These are phyloP conservation scores for Corythornis vintsioides DNA, from an alignment of 2,113 vertebrate species.

Conservation along the genomic window DNA sequence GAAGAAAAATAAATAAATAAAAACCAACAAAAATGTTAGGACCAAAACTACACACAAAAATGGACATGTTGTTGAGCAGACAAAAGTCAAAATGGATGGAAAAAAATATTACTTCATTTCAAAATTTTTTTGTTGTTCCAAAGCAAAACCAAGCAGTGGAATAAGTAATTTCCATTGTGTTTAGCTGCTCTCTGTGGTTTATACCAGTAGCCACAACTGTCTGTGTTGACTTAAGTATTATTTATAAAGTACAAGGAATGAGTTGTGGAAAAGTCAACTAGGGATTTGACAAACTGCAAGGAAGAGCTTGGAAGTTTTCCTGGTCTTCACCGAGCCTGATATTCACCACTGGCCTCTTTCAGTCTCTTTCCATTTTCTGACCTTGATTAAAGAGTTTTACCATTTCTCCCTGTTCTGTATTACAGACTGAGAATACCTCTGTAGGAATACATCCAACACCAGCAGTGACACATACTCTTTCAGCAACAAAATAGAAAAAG, in stretches of 20 bases:
- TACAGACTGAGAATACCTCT: neutral
- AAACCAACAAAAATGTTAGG: neutral
- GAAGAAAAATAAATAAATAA: constrained; percentile 11
- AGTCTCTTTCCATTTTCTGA: neutral
- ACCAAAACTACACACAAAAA: neutral
- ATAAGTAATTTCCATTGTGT: constrained; percentile 52
- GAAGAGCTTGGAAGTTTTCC: neutral
- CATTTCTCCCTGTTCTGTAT: neutral
- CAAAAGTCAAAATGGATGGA: neutral
- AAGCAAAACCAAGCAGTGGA: constrained; percentile 33
- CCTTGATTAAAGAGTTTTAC: neutral
- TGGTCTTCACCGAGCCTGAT: neutral
- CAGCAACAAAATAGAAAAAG: neutral
- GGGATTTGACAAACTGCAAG: neutral
- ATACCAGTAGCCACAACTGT: constrained; percentile 56
- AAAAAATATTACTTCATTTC: constrained; percentile 17
- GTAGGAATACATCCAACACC: neutral
- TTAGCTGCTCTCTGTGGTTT: constrained; percentile 46
- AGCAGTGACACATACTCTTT: neutral
- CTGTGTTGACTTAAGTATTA: constrained; percentile 48
- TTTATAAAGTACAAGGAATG: constrained; percentile 34
- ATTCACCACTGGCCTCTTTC: neutral
- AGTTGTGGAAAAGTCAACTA: neutral
- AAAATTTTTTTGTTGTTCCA: neutral
- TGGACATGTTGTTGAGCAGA: neutral